Base-by-base conservation (phyloP, 2,113 vertebrate species). In the Vidua chalybeata region DNA sequence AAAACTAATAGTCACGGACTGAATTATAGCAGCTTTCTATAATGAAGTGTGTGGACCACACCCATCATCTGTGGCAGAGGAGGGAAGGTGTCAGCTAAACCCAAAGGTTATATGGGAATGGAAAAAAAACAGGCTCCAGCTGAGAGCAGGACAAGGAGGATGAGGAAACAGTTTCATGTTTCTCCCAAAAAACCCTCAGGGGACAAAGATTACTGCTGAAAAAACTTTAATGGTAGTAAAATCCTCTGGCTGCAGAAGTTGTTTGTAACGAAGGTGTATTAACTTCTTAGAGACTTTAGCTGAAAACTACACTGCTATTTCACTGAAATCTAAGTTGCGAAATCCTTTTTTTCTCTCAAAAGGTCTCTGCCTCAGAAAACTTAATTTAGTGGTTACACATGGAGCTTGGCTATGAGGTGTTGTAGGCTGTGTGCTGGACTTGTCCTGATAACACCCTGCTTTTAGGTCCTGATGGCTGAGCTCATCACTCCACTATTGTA, bases 161-260 rank as follows among this genome's bases (percentile, higher is more conserved):
- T 90, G 79, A 95, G 92, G 79, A 96, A 94, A 93, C 20, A 63
- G 92, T 94, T 96, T 96, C 90, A 88, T 91, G 88, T 96, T 97
- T 91, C 92, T 97, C 83, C 93, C 80, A 72, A 79, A 37, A 86
- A 84, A 30, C 67, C 96, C 96, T 90, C 90, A 33, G 66, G 95
- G 83, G 68, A 96, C 77, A 85, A 93, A 89, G 90, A 90, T 94
- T 90, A 94, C 66, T 90, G 85, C 87, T 94, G 64, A 33, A 90
- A 90, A 93, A 96, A 81, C 90, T 90, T 86, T 71, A 83, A 54
- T 62, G 79, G 87, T 95, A 95, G 93, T 95, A 95, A 97, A 97
- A 95, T 62, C 46, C 58, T 84, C 61, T 91, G 95, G 93, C 95
- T 94, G 79, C 82, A 93, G 52, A 92, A 92, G 64, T 96, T 96